A percentile compares a stretch with the other conserved stretches of the same genome.
Evolutionary conservation across 2,113 vertebrate species (phyloP).

Genomic region (Lota lota): DNA sequence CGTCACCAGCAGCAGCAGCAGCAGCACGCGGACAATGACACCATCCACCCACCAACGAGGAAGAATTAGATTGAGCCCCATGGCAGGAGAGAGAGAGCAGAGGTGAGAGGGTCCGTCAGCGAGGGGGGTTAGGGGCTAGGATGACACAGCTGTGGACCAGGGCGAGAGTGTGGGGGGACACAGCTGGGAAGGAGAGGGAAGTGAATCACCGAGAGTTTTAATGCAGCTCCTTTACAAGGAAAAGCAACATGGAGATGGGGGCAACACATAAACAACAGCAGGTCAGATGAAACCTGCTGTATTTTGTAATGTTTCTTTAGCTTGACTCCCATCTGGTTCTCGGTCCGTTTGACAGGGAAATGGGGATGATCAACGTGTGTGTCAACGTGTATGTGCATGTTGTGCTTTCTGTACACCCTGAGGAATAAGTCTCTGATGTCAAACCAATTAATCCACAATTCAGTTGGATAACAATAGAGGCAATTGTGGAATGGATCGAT

Average conservation of each 20-base stretch:
- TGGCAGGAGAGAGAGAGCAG: no score
- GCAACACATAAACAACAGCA: not conserved
- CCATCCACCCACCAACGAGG: no score
- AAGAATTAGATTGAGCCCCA: no score
- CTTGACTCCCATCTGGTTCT: not conserved
- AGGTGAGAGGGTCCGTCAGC: no score
- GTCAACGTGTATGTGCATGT: constrained; percentile 8
- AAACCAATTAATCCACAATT: no score
- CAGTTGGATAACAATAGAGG: no score
- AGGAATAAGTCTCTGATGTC: no score
- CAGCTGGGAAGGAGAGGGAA: constrained; percentile 2
- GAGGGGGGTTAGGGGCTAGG: not conserved
- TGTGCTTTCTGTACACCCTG: no score
- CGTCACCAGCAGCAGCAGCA: no score
- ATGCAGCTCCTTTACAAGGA: not conserved
- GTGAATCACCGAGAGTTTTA: not conserved
- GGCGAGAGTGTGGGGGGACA: not conserved
- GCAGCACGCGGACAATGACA: no score
- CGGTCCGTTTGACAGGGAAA: not conserved
- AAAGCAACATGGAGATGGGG: not conserved
- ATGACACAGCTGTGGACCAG: constrained; percentile 3
- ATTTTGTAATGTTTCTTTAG: not conserved
- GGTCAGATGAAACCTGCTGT: not conserved
- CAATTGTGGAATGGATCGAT: no score
- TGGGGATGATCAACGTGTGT: not conserved